These are phyloP conservation scores for Parapristionchus giblindavisi DNA, from an alignment of 2,888 invertebrate genomes.

Conservation along the genomic window DNA sequence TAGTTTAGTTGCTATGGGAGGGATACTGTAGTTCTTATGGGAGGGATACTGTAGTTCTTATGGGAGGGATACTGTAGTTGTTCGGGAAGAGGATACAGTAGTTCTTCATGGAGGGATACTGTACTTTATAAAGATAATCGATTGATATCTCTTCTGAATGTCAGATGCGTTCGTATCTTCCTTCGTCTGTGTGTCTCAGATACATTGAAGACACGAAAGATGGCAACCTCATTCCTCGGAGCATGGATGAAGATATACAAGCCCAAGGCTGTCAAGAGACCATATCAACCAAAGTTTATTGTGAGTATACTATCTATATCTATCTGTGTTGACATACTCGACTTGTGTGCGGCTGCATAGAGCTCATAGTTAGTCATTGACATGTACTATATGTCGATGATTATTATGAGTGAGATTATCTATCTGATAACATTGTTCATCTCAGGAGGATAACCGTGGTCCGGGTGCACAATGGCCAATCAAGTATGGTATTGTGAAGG, in stretches of 20 bases:
- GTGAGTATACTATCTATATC: background rate
- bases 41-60: background rate
- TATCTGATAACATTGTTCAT: background rate
- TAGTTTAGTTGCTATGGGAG: background rate
- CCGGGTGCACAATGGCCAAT: constrained; percentile 65
- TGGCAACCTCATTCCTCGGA: constrained; percentile 50
- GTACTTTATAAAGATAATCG: background rate
- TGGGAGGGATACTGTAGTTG: no score
- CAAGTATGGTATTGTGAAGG: constrained; percentile 75
- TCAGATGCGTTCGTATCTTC: constrained; percentile 76
- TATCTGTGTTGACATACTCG: background rate
- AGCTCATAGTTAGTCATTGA: background rate
- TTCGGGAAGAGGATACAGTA: no score
- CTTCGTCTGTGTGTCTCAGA: constrained; percentile 80
- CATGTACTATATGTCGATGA: no score
- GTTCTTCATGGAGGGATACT: background rate
- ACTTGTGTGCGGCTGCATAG: background rate
- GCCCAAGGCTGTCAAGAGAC: constrained; percentile 59
- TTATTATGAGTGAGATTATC: no score
- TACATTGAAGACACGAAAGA: constrained; percentile 77
- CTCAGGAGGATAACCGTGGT: constrained; percentile 47
- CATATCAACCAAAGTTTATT: constrained; percentile 39
- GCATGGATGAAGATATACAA: constrained; percentile 65
- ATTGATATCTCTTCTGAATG: background rate
- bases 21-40: background rate